Evolutionary conservation across 2,888 invertebrate genomes (phyloP), one percentile per base, ranked within the genome.

Genomic region (Cryptophagus acutangulus): DNA sequence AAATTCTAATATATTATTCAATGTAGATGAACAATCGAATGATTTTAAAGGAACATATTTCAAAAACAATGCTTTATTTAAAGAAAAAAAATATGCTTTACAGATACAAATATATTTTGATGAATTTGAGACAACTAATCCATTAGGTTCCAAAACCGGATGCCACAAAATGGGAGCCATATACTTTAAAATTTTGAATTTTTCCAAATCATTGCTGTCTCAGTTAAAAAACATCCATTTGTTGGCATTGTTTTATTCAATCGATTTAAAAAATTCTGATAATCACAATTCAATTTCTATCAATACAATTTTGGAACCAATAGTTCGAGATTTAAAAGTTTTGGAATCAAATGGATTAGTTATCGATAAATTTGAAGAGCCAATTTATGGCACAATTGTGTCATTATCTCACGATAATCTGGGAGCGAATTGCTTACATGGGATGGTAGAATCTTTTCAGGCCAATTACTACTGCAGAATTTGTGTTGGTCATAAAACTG

Each of bases 391-490:
- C 12, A 46, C 44, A 10, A 17, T 49, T 9, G 29, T 31, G 18
- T 40, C 46, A 14, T 17, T 49, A n/a, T 33, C 42, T 12, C 44
- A 46, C 38, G 50, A 48, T 34, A 51, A 50, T 25, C 43, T 51
- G 18, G 52, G 50, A 4, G 34, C 49, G 16, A 52, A 55, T 43
- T 17, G 35, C 28, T 45, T 51, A 26, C 39, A 36, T 17, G 54
- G 52, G 14, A 48, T 55, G 26, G 49, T 46, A 16, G 38, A 44
- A 26, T 43, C 38, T 12, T 54, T 54, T 26, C 37, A 38, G 36
- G 40, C 47, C 15, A 48, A 50, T 29, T 29, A 36, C 36, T 55
- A 39, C 26, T 57, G 54, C 39, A 37, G 56, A 18, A 42, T 54
- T 16, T 57, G 53, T 43, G 36, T 36, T 36, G 41, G 43, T 14